phyloP scores from a whole-genome alignment of 1,140 invertebrate species.

The Zaprionus taronus region DNA sequence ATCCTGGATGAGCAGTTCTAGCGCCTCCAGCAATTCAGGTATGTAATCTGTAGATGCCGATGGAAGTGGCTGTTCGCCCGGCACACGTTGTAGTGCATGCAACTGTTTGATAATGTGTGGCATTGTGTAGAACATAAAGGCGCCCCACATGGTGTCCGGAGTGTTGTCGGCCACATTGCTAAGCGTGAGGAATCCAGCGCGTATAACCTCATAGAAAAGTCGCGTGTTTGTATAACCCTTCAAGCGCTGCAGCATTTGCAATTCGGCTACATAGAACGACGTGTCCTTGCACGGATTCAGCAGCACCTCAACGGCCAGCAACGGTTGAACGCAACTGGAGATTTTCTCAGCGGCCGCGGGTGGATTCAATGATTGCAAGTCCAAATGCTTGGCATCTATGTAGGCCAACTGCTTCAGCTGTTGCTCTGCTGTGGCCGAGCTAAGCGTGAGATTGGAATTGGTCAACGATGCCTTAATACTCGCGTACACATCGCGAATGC shows the following conservation, averaged over 20 bases:
- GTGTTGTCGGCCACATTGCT: slow-evolving; percentile 88
- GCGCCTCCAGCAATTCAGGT: slow-evolving; percentile 91
- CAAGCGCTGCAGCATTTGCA: slow-evolving; percentile 92
- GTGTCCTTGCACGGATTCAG: slow-evolving; percentile 91
- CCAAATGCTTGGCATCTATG: slow-evolving; percentile 74
- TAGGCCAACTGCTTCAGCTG: slow-evolving; percentile 75
- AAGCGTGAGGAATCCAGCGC: slow-evolving; percentile 94
- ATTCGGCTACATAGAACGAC: slow-evolving; percentile 90
- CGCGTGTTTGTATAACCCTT: slow-evolving; percentile 90
- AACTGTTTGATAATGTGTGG: slow-evolving; percentile 91
- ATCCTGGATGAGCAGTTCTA: slow-evolving; percentile 92
- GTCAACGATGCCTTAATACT: slow-evolving; percentile 71
- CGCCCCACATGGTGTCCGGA: slow-evolving; percentile 94
- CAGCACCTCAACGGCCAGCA: slow-evolving; percentile 90
- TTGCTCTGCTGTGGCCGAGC: slow-evolving; percentile 55
- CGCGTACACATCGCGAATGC: slow-evolving; percentile 70
- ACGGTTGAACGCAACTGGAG: slow-evolving; percentile 90
- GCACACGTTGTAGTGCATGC: slow-evolving; percentile 85
- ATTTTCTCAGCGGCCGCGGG: slow-evolving; percentile 87
- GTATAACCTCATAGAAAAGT: slow-evolving; percentile 94
- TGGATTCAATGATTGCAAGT: slow-evolving; percentile 61
- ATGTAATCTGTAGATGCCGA: slow-evolving; percentile 85
- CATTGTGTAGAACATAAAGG: slow-evolving; percentile 96
- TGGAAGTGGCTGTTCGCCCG: slow-evolving; percentile 62
- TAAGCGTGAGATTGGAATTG: slow-evolving; percentile 69